Conservation (phyloP, 2,797 vertebrate species). For the Phalanger gymnotis region DNA sequence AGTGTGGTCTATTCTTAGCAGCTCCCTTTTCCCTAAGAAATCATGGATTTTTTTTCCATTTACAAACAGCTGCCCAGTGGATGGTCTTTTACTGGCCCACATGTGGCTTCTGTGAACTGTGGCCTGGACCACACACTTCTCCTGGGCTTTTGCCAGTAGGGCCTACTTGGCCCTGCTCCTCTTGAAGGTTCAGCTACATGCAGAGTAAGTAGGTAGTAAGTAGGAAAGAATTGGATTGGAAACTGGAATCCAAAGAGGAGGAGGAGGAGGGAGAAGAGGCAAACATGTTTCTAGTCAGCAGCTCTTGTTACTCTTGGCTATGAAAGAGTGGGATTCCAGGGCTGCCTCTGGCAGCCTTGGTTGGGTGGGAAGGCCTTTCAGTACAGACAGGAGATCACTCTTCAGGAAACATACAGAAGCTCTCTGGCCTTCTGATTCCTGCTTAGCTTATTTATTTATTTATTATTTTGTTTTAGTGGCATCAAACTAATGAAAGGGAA, state of each 20-base stretch:
- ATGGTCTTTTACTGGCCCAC: not conserved
- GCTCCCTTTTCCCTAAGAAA: not conserved
- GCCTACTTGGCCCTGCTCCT: not conserved
- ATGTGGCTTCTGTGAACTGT: rapidly evolving
- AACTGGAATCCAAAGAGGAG: not conserved
- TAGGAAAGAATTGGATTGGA: not conserved
- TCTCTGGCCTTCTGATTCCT: not conserved
- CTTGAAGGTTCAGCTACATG: not conserved
- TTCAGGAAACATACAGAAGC: not conserved
- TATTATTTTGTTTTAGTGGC: not conserved
- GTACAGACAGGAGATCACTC: not conserved
- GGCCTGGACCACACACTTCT: not conserved
- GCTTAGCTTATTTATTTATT: not conserved
- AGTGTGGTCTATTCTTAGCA: not conserved
- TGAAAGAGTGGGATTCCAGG: not conserved
- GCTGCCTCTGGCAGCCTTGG: not conserved
- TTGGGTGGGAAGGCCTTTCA: not conserved
- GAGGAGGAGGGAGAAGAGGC: not conserved
- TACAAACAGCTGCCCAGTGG: not conserved
- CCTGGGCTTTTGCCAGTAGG: not conserved
- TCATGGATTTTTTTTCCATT: not conserved
- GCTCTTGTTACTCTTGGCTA: constrained; percentile 35
- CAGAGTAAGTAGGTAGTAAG: not conserved
- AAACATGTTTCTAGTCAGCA: not conserved
- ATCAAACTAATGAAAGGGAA: not conserved